These are phyloP conservation scores for Cephus nigrinus DNA, from an alignment of 2,888 invertebrate genomes.

Conservation along the genomic window DNA sequence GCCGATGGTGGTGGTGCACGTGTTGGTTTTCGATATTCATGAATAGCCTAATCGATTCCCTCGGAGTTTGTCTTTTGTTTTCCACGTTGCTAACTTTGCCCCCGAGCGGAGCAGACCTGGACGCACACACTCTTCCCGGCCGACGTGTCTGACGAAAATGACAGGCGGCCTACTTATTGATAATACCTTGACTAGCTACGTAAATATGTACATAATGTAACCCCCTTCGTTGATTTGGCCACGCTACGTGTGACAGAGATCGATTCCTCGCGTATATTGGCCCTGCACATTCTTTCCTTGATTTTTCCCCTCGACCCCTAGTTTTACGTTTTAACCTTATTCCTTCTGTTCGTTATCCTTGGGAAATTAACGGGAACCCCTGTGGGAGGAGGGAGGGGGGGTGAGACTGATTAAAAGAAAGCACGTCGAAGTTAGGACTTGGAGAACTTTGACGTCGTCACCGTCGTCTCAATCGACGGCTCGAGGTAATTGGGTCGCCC, in stretches of 20 bases:
- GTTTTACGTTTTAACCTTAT: too few relatives aligned
- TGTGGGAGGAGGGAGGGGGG: too few relatives aligned
- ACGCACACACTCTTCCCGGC: too few relatives aligned
- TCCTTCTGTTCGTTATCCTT: too few relatives aligned
- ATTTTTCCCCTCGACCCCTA: too few relatives aligned
- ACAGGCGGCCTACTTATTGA: background rate
- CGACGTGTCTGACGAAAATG: background rate
- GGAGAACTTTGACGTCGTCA: constrained; percentile 13
- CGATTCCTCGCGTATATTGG: too few relatives aligned
- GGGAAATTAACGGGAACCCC: too few relatives aligned
- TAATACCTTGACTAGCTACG: background rate
- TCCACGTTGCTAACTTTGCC: background rate
- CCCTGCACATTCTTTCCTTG: too few relatives aligned
- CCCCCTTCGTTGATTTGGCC: background rate
- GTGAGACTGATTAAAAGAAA: constrained; percentile 44
- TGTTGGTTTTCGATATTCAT: constrained; percentile 13
- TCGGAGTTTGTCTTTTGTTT: constrained; percentile 16
- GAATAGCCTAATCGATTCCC: constrained; percentile 13
- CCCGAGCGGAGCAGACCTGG: background rate
- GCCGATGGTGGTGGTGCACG: background rate
- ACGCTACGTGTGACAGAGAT: background rate
- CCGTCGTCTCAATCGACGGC: constrained; percentile 1
- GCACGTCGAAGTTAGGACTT: background rate
- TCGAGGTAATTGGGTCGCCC: too few relatives aligned
- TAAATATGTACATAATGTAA: too few relatives aligned